Evolutionary conservation across 2,797 vertebrate genomes (phyloP).

Genomic region (Semaprochilodus insignis): DNA sequence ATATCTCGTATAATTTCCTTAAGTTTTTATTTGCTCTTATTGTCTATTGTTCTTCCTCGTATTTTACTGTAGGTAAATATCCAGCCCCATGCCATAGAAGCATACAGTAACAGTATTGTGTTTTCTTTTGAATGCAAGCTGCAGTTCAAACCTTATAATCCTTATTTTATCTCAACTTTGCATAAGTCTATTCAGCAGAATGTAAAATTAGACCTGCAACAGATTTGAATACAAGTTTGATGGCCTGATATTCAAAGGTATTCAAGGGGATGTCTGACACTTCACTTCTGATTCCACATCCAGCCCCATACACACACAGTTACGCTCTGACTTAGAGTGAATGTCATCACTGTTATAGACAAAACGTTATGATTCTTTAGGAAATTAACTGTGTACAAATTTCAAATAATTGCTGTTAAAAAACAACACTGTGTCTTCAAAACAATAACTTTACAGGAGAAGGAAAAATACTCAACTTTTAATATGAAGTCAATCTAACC

Average conservation of each 20-base stretch:
- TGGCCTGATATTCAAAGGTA: slow-evolving; percentile 16
- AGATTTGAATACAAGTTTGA: slow-evolving; percentile 21
- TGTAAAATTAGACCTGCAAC: slow-evolving; percentile 5
- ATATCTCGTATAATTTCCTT: too few species aligned
- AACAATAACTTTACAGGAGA: too few species aligned
- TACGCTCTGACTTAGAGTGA: not conserved
- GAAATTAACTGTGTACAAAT: too few species aligned
- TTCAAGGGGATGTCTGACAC: not conserved
- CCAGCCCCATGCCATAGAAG: not conserved
- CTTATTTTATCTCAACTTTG: slow-evolving; percentile 29
- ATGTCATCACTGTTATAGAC: slow-evolving; percentile 2
- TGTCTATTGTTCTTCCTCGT: not conserved
- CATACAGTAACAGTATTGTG: not conserved
- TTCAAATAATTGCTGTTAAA: too few species aligned
- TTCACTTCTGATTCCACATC: not conserved
- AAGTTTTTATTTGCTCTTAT: too few species aligned
- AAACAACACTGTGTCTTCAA: too few species aligned
- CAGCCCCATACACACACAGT: not conserved
- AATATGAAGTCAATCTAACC: too few species aligned
- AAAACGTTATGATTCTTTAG: too few species aligned
- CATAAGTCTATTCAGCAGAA: slow-evolving; percentile 24
- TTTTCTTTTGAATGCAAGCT: not conserved
- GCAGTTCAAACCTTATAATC: not conserved
- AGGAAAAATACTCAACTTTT: too few species aligned
- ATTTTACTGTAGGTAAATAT: not conserved